Evolutionary conservation across 2,888 invertebrate species (phyloP).

Genomic region (Melanargia galathea): DNA sequence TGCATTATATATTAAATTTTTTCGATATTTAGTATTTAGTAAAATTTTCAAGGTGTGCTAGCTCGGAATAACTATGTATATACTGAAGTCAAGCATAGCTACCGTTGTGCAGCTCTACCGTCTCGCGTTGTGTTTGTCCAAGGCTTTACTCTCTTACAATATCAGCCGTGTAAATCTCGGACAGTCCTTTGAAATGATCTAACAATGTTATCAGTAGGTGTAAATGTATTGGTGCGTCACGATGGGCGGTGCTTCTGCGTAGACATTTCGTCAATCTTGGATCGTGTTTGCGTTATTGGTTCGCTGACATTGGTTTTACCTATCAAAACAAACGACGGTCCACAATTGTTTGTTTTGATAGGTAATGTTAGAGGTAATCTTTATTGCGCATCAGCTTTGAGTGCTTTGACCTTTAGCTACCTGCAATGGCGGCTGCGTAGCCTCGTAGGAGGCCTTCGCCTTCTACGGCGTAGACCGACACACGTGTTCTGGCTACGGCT

Average conservation of each 20-base stretch:
- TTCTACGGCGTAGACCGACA: neutral
- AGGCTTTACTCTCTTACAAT: neutral
- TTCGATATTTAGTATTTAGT: too few relatives aligned
- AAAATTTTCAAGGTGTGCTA: too few relatives aligned
- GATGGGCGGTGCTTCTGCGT: constrained; percentile 30
- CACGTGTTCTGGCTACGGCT: too few relatives aligned
- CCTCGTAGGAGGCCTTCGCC: neutral
- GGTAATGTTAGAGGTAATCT: neutral
- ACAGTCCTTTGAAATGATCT: too few relatives aligned
- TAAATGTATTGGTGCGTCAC: constrained; percentile 32
- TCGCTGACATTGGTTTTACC: neutral
- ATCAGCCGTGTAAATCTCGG: too few relatives aligned
- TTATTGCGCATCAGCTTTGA: neutral
- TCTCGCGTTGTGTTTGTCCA: neutral
- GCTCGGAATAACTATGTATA: too few relatives aligned
- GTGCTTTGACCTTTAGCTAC: neutral
- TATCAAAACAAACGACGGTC: too few relatives aligned
- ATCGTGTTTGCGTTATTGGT: constrained; percentile 7
- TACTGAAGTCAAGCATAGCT: too few relatives aligned
- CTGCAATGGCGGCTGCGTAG: neutral
- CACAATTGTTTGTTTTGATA: constrained; percentile 5
- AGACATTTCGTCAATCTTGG: constrained; percentile 24
- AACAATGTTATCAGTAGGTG: constrained; percentile 11
- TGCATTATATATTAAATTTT: too few relatives aligned
- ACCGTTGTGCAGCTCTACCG: neutral